phyloP scores from a whole-genome alignment of 2,113 vertebrate species.

The Steatornis caripensis region DNA sequence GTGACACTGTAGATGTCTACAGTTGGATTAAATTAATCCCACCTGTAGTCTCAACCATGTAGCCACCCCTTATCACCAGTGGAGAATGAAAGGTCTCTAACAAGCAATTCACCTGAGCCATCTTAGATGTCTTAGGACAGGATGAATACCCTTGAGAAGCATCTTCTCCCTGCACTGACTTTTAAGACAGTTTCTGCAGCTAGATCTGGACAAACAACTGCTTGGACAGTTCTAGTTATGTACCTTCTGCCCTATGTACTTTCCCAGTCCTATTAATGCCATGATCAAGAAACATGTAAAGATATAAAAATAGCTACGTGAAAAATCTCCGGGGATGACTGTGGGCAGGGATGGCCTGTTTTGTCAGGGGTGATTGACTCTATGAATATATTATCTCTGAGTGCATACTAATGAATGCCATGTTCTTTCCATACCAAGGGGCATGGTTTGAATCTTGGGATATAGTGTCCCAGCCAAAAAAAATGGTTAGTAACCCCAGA shows the following conservation, averaged over 20 bases:
- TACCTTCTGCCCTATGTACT: neutral
- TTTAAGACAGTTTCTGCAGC: neutral
- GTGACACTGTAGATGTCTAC: neutral
- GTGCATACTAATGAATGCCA: neutral
- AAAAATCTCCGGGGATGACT: neutral
- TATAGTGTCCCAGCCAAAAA: neutral
- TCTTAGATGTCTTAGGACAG: neutral
- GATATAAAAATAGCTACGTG: neutral
- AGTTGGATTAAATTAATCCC: neutral
- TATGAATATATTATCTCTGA: constrained; percentile 3
- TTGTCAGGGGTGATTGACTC: neutral
- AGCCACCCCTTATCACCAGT: neutral
- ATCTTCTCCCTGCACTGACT: neutral
- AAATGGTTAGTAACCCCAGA: neutral
- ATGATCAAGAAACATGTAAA: neutral
- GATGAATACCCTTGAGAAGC: neutral
- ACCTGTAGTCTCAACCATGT: neutral
- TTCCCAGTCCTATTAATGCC: neutral
- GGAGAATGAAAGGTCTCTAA: neutral
- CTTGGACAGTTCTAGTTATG: neutral
- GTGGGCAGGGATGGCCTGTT: neutral
- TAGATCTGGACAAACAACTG: neutral
- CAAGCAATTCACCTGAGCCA: neutral
- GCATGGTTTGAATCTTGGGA: neutral
- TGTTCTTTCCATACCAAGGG: constrained; percentile 2